Conservation (phyloP, 1,140 invertebrate genomes). For the Polypedilum vanderplanki region DNA sequence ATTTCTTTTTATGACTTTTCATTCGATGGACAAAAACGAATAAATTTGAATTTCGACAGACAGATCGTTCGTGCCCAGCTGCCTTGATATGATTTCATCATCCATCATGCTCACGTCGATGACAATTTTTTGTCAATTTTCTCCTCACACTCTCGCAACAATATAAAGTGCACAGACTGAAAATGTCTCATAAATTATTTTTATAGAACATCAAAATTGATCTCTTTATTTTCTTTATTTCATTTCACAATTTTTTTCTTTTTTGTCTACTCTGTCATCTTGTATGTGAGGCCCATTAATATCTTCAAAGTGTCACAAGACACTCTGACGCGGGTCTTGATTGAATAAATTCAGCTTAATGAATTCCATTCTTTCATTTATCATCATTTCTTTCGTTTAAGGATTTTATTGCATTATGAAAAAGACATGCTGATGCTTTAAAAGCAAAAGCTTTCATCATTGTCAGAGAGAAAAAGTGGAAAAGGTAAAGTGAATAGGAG, state of each 20-base stretch:
- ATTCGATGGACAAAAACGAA: no score
- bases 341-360: constrained; percentile 15
- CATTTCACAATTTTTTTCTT: not conserved
- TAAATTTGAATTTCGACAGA: no score
- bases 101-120: not conserved
- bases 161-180: not conserved
- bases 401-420: no score
- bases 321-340: not conserved
- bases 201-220: constrained; percentile 5
- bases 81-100: not conserved
- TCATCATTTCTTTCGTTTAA: no score
- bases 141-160: not conserved
- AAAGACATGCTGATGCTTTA: no score
- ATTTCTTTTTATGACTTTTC: no score
- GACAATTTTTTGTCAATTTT: constrained; percentile 6
- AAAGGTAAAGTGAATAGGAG: no score
- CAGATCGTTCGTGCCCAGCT: no score
- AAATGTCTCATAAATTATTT: constrained; percentile 1
- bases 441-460: no score
- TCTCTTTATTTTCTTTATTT: constrained; percentile 22
- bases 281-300: not conserved
- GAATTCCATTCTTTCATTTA: not conserved
- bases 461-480: no score
- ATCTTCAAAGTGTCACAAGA: not conserved
- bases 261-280: no score